Evolutionary conservation across 2,888 invertebrate genomes (phyloP).

Genomic region (Tenthredo livida): DNA sequence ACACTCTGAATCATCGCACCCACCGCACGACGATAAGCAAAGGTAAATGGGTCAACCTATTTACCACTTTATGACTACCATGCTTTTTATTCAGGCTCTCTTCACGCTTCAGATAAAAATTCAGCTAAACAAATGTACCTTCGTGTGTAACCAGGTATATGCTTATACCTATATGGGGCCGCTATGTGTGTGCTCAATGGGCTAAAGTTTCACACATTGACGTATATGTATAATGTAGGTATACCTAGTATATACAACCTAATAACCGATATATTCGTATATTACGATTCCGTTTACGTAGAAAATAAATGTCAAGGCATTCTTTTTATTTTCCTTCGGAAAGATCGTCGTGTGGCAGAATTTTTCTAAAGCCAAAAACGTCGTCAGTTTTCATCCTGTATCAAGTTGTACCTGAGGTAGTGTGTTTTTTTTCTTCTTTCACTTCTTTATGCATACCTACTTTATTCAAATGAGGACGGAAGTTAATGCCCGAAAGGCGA

Average conservation of each 20-base stretch:
- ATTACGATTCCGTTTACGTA: background rate
- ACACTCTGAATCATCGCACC: conserved; percentile 42
- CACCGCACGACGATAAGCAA: conserved; percentile 61
- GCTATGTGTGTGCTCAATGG: too few species aligned
- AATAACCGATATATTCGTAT: background rate
- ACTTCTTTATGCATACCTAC: background rate
- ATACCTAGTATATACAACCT: background rate
- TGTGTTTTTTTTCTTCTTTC: background rate
- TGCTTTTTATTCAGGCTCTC: conserved; percentile 26
- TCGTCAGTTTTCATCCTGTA: background rate
- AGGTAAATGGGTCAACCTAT: conserved; percentile 63
- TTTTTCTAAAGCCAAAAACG: background rate
- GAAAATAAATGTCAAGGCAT: background rate
- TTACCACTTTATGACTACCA: conserved; percentile 53
- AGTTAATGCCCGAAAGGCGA: conserved; percentile 19
- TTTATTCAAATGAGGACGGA: conserved; percentile 47
- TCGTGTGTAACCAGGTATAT: too few species aligned
- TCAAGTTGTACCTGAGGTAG: background rate
- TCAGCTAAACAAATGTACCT: background rate
- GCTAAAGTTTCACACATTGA: too few species aligned
- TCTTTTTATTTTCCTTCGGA: background rate
- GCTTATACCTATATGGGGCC: too few species aligned
- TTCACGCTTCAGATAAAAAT: conserved; percentile 42
- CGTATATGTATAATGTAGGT: too few species aligned
- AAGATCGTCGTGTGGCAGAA: background rate